Percentiles rank a stretch among this genome's conserved stretches.
These are phyloP conservation scores for Pleuronectes platessa DNA, from an alignment of 2,113 vertebrate species.

Conservation along the genomic window DNA sequence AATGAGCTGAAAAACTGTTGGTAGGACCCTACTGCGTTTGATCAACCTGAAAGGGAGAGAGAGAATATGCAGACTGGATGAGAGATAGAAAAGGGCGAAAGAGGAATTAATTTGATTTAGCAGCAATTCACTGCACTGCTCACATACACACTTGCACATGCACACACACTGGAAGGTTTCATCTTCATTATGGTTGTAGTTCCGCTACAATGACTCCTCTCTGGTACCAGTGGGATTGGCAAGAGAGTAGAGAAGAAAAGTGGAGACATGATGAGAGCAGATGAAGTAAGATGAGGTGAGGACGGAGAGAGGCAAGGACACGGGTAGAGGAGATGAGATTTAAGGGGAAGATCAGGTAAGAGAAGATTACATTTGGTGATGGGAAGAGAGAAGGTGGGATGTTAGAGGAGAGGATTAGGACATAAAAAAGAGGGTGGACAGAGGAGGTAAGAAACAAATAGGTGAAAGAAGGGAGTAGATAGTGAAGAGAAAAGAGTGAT, in stretches of 20 bases:
- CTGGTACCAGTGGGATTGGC: constrained; percentile 31
- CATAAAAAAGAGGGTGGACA: constrained; percentile 21
- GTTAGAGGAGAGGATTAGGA: constrained; percentile 8
- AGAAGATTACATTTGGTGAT: constrained; percentile 33
- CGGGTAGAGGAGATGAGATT: constrained; percentile 22
- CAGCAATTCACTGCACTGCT: constrained; percentile 34
- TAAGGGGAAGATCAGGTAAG: constrained; percentile 21
- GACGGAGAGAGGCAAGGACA: constrained; percentile 31
- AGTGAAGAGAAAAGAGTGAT: constrained; percentile 9
- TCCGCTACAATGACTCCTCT: constrained; percentile 43
- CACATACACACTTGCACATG: not conserved
- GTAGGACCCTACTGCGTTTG: constrained; percentile 56
- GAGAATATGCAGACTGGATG: constrained; percentile 39
- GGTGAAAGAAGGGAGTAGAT: not conserved
- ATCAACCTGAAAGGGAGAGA: constrained; percentile 56
- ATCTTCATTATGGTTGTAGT: constrained; percentile 67
- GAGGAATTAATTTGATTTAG: constrained; percentile 50
- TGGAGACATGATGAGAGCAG: constrained; percentile 22
- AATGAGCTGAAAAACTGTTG: constrained; percentile 65
- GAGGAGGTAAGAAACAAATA: constrained; percentile 6
- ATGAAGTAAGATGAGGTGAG: constrained; percentile 42
- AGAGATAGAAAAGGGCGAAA: not conserved
- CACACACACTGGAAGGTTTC: constrained; percentile 40
- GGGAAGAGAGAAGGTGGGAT: constrained; percentile 12
- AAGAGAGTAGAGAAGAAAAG: constrained; percentile 7